These are phyloP conservation scores for Fratercula arctica DNA, from an alignment of 2,797 vertebrate species.

Conservation along the genomic window DNA sequence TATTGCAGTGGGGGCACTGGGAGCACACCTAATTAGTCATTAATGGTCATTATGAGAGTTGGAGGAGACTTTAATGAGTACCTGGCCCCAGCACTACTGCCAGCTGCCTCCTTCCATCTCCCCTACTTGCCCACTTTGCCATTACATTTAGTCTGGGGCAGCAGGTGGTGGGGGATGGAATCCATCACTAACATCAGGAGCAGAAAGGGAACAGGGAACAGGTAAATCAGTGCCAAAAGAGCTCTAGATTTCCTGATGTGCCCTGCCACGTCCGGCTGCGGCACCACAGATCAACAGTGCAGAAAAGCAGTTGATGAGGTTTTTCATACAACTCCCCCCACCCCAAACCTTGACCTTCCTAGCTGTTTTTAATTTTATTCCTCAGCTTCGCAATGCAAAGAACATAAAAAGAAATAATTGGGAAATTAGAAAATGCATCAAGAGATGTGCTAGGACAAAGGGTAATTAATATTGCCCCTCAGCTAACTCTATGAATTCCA, in stretches of 20 bases:
- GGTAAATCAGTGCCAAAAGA: accelerated
- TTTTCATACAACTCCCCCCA: not conserved
- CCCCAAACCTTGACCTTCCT: not conserved
- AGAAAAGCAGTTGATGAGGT: not conserved
- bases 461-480: slow-evolving; percentile 23
- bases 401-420: slow-evolving; percentile 21
- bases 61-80: not conserved
- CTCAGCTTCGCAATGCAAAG: not conserved
- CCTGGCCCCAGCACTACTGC: not conserved
- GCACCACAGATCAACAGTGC: not conserved
- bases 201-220: not conserved
- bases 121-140: not conserved
- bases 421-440: slow-evolving; percentile 1
- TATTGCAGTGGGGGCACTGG: not conserved
- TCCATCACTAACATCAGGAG: not conserved
- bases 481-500: not conserved
- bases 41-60: not conserved
- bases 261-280: accelerated
- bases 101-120: not conserved
- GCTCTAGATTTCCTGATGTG: not conserved
- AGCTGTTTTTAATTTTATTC: not conserved
- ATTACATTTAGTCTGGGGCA: not conserved
- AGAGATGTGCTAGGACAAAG: not conserved
- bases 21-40: not conserved
- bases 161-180: not conserved